These are phyloP conservation scores for Lasioglossum albipes DNA, from an alignment of 1,140 invertebrate genomes.

Conservation along the genomic window DNA sequence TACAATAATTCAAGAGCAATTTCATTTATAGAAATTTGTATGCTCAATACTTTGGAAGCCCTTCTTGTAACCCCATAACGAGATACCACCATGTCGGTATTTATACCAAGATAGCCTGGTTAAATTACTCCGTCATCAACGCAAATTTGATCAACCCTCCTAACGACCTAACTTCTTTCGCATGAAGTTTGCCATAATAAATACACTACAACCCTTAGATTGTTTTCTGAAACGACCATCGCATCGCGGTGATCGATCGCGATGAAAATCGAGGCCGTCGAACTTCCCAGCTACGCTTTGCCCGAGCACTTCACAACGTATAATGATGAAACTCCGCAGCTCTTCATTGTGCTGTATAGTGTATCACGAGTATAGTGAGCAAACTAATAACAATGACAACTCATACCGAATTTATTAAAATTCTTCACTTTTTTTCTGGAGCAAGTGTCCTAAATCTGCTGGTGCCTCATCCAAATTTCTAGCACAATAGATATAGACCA, in stretches of 20 bases:
- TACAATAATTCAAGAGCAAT: no score
- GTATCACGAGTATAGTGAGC: no score
- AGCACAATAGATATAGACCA: no score
- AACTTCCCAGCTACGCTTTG: neutral
- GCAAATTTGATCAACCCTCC: neutral
- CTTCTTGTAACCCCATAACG: no score
- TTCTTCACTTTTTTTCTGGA: no score
- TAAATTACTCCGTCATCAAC: neutral
- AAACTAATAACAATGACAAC: no score
- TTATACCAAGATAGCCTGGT: neutral
- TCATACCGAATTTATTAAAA: no score
- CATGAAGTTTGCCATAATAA: neutral
- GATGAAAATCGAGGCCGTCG: constrained; percentile 1
- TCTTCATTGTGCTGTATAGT: neutral
- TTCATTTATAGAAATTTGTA: no score
- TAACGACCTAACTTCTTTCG: neutral
- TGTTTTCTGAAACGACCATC: neutral
- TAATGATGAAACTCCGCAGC: neutral
- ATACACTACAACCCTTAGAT: neutral
- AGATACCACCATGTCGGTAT: no score
- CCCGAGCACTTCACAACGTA: neutral
- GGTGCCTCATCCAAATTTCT: no score
- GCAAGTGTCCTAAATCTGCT: no score
- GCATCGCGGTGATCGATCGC: neutral
- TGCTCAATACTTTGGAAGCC: no score